Conservation (phyloP, 2,113 vertebrate species). For the Chunga burmeisteri region DNA sequence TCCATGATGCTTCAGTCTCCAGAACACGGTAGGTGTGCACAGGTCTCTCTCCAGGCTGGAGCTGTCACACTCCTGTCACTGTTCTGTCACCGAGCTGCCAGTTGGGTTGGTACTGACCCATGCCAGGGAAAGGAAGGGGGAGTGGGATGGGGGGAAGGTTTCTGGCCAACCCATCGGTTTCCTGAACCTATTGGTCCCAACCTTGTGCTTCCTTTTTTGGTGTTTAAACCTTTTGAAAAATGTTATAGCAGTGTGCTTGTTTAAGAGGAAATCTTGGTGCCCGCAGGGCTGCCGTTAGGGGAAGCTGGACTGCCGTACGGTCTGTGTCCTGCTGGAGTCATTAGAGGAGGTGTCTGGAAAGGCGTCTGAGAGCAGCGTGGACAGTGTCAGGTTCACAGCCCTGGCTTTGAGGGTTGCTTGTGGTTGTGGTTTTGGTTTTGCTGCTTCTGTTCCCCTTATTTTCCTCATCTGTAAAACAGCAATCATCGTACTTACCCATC, state of each 20-base stretch:
- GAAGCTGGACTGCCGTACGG: not conserved
- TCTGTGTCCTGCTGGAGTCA: not conserved
- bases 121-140: not conserved
- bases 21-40: not conserved
- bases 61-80: not conserved
- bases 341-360: not conserved
- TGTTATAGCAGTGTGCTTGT: not conserved
- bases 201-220: not conserved
- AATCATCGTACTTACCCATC: not conserved
- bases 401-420: not conserved
- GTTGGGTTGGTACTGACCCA: not conserved
- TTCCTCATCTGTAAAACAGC: not conserved
- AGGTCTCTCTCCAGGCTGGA: not conserved
- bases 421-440: not conserved
- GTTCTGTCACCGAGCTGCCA: not conserved
- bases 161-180: not conserved
- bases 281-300: not conserved
- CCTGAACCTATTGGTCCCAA: not conserved
- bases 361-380: rapidly evolving
- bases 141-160: not conserved
- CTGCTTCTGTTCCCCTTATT: not conserved
- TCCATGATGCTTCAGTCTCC: not conserved
- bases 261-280: not conserved
- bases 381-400: not conserved
- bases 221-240: not conserved